Base-by-base conservation (phyloP, 2,888 invertebrate species). In the Thymelicus lineola region DNA sequence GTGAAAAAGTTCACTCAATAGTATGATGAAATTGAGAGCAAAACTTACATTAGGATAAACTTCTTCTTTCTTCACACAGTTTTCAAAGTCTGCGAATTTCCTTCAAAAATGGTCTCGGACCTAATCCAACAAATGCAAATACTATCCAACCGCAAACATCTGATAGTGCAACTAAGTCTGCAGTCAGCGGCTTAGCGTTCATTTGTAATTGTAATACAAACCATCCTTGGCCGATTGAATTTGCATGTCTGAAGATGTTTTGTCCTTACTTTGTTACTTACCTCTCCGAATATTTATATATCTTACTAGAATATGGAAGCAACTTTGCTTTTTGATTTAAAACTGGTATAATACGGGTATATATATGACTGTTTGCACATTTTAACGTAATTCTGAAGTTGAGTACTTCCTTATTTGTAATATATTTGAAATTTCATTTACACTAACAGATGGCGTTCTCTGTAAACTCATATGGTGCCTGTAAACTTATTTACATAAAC, bases 161-260 rank as follows among this genome's bases (percentile, higher is more conserved):
- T 36, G 45, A 61, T 12, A 46, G 46, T 36, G 58, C 45, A 36
- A 50, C 66, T 57, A 46, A 58, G 58, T 48, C 50, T n/a, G 14
- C 58, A 48, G 65, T 42, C 57, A 65, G 36, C 15, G 53, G 66
- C 59, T 66, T 36, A 50, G 38, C 66, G 4, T 66, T 66, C 66
- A 66, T 66, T 66, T 66, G 66, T 66, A 66, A 66, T 66, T 66
- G 66, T 66, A 66, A 66, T 66, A 59, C 59, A 59, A 59, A 59
- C 48, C 59, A 46, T 46, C 46, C 20, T 17, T 7, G 17, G 48
- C 59, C 10, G 57, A 45, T 58, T 28, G 48, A n/a, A 48, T 66
- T 66, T 66, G 66, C 66, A 59, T 59, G 58, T 46, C 58, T 58
- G 9, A 50, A 66, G 59, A 46, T 35, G 6, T 9, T 46, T 58